Evolutionary conservation across 2,888 invertebrate genomes (phyloP), one percentile per base, ranked within the genome.

Genomic region (Pandemis cinnamomeana): DNA sequence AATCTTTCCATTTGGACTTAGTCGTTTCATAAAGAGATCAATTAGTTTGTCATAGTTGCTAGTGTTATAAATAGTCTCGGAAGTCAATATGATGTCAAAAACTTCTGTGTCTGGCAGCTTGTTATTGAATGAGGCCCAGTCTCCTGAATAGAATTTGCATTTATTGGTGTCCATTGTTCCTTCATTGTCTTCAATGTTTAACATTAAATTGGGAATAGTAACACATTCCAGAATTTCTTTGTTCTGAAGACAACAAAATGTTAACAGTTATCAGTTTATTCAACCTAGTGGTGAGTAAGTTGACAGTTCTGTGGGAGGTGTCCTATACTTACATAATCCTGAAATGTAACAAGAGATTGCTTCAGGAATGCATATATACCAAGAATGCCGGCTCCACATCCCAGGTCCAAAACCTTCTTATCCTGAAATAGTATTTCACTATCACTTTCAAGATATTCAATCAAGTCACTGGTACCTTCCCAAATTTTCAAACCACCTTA

Each of bases 401-500:
- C 99, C 75, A 99, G 94, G 95, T 99, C 99, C 67, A 99, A 89
- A 0, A 98, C 96, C 64, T 87, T 91, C 81, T 95, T 96, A 41
- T 91, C 88, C 60, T 94, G 83, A 15, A 95, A 91, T 7, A 89
- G 73, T 8, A 86, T 81, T 13, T 76, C 72, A 15, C 80, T 75
- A 71, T 83, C 75, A 78, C 88, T 83, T 48, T 87, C 84, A 53
- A 98, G 86, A 87, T 96, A 98, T 76, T 95, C 88, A 53, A 96
- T 90, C 71, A 99, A 89, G 87, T 99, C 99, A 81, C 95, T 94
- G 6, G 98, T 97, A 84, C 99, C 98, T 93, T 99, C 99, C 99
- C 99, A 99, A 75, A 99, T 96, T 95, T 99, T 99, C 46, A 98
- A 94, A 10, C 99, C 99, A 81, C 99, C 99, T 98, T 83, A 67